These are phyloP conservation scores for Phrynocephalus forsythii DNA, from an alignment of 2,797 vertebrate genomes.

Conservation along the genomic window DNA sequence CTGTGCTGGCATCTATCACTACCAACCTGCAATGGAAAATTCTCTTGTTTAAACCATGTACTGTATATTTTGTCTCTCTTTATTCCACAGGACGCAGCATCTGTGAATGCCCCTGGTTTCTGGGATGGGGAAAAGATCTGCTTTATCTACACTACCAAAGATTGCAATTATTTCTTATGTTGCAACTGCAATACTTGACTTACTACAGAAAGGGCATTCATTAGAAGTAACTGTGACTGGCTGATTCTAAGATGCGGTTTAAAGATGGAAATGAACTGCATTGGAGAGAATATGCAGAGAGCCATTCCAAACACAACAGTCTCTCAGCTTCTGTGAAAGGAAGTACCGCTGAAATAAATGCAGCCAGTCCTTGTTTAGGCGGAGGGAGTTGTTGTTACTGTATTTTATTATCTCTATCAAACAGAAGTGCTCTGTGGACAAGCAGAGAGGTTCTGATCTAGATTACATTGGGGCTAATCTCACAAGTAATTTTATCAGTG, in stretches of 20 bases:
- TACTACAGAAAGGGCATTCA: neutral
- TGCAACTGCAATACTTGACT: neutral
- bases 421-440: slow-evolving; percentile 26
- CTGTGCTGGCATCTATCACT: neutral
- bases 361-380: slow-evolving; percentile 8
- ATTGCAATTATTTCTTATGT: neutral
- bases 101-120: too few species aligned
- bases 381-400: slow-evolving; percentile 20
- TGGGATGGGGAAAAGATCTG: too few species aligned
- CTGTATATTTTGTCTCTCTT: too few species aligned
- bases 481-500: slow-evolving; percentile 30
- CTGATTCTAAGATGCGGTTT: neutral
- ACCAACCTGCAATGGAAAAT: too few species aligned
- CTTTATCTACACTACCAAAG: too few species aligned
- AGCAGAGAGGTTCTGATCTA: slow-evolving; percentile 17
- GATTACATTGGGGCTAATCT: neutral
- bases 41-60: too few species aligned
- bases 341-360: slow-evolving; percentile 3
- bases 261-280: neutral
- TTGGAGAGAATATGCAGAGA: neutral
- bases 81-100: too few species aligned
- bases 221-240: neutral
- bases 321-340: neutral
- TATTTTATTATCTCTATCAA: slow-evolving; percentile 37
- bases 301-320: neutral